phyloP scores from a whole-genome alignment of 2,113 vertebrate genomes.

The Scytalopus superciliaris region DNA sequence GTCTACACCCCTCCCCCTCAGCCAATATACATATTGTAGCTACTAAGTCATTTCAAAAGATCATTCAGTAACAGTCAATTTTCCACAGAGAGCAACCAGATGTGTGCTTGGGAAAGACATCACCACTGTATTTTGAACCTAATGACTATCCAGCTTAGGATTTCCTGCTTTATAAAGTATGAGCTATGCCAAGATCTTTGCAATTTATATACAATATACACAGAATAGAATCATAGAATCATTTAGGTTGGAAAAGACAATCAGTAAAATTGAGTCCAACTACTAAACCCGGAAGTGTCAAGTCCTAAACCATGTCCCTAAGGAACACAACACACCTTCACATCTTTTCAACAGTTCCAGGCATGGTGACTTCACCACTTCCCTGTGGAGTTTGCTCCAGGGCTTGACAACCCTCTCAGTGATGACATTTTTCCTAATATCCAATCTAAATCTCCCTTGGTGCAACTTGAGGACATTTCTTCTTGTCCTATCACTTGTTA shows the following conservation, averaged over 20 bases:
- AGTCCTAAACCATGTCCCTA: not conserved
- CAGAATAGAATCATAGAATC: rapidly evolving
- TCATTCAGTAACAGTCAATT: not conserved
- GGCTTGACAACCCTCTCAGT: rapidly evolving
- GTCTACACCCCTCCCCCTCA: rapidly evolving
- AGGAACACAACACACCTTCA: rapidly evolving
- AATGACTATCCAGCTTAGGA: not conserved
- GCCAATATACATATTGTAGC: not conserved
- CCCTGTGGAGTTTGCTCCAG: not conserved
- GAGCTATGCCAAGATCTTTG: not conserved
- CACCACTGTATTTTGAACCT: not conserved
- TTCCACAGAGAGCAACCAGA: not conserved
- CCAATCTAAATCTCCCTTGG: not conserved
- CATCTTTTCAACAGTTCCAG: not conserved
- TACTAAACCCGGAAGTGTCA: not conserved
- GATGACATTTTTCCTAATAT: not conserved
- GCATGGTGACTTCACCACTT: rapidly evolving
- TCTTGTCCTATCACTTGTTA: not conserved
- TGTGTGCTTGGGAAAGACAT: not conserved
- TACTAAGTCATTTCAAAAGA: not conserved
- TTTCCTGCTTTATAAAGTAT: not conserved
- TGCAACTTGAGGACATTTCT: not conserved
- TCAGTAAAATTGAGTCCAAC: not conserved
- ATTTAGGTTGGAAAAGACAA: not conserved
- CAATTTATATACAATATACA: not conserved